A percentile compares a stretch with the other conserved stretches of the same genome.
Conservation (phyloP, 30 jellyfish, hydroid and myxozoan species). For the Hydractinia echinata region DNA sequence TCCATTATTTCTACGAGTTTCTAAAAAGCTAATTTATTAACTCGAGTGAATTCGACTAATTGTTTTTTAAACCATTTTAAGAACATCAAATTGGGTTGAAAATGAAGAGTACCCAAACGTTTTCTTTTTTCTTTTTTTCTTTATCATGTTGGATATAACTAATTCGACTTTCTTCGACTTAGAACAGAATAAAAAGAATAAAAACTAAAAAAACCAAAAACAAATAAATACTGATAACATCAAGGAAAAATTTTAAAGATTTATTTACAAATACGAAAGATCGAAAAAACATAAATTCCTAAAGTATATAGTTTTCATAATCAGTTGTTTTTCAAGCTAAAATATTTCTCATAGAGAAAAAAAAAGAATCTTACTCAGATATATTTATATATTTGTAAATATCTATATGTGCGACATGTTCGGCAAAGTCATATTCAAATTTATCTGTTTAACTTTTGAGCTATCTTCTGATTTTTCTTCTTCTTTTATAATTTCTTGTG, state of each 20-base stretch:
- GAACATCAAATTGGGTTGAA: not conserved
- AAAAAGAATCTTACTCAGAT: not conserved
- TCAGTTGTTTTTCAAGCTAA: too few relatives aligned
- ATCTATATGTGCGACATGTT: not conserved
- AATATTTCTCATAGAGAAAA: too few relatives aligned
- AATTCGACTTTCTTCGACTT: not conserved
- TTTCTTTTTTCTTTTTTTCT: not conserved
- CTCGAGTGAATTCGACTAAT: too few relatives aligned
- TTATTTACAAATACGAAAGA: too few relatives aligned
- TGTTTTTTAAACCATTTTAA: too few relatives aligned
- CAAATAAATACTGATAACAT: not conserved
- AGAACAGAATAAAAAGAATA: not conserved
- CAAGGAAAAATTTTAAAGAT: too few relatives aligned
- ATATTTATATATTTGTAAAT: not conserved
- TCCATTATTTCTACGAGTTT: not conserved
- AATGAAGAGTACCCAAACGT: not conserved
- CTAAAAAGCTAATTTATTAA: not conserved
- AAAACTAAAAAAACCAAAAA: not conserved
- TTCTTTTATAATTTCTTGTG: slow-evolving; percentile 1
- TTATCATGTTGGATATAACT: not conserved
- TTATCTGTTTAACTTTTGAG: not conserved
- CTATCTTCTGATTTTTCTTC: not conserved
- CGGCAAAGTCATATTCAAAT: slow-evolving; percentile 3
- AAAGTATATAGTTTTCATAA: too few relatives aligned
- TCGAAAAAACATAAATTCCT: too few relatives aligned